Evolutionary conservation across 2,113 vertebrate genomes (phyloP), one percentile per base, ranked within the genome.

Genomic region (Leiothrix lutea): DNA sequence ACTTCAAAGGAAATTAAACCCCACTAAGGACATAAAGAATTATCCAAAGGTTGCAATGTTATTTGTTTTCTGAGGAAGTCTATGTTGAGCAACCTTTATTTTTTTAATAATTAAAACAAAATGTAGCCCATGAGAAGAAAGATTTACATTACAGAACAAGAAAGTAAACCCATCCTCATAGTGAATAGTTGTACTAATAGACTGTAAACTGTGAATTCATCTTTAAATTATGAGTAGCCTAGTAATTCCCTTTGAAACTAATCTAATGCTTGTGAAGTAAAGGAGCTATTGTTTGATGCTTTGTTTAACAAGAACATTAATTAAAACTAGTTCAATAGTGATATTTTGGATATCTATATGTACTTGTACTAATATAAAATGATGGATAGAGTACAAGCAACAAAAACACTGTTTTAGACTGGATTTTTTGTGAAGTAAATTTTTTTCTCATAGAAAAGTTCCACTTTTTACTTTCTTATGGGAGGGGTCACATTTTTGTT

Each of bases 181-280:
- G 69, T 35, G 47, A 84, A 91, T 48, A 44, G 6, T 62, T 81
- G 57, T 35, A 78, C 57, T 47, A 95, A 81, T 88, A 79, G 18
- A 73, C 5, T 73, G 58, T 86, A 96, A 97, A 96, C 31, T 81
- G 11, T 95, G 75, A 96, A 88, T 81, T 95, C 81, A 95, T 74
- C 75, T 96, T 95, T 84, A 96, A 91, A 79, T 84, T 92, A 56
- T 70, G 31, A 97, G n/a, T 72, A 94, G 58, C 44, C 70, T 91
- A 47, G 74, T 82, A 86, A 97, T 96, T 97, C 95, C 95, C 85
- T 80, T 67, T 91, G 89, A 94, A 98, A 96, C 29, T 75, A 95
- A 96, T 97, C 29, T 88, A 96, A 88, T 89, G 44, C 29, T 90
- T 94, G 42, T 83, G 91, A 96, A 95, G 61, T 66, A 65, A 95